phyloP scores from a whole-genome alignment of 2,888 invertebrate genomes.

The Sphinx pinastri region DNA sequence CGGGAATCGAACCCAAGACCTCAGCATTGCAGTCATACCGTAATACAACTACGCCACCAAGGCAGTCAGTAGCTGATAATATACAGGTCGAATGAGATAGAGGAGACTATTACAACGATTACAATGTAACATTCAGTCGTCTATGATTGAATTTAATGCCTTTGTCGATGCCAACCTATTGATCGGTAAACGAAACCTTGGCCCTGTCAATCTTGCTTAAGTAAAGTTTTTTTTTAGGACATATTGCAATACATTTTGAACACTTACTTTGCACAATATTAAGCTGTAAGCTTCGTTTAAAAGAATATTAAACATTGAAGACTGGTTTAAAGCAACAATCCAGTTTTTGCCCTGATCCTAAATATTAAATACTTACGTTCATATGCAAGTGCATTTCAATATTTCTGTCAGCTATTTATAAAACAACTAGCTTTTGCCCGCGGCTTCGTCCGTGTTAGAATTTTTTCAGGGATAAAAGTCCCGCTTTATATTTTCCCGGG shows the following conservation, averaged over 20 bases:
- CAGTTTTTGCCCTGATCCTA: conserved; percentile 1
- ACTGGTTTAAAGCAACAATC: neutral
- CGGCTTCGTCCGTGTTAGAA: too few species aligned
- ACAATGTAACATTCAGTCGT: neutral
- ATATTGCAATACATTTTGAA: neutral
- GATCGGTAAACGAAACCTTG: neutral
- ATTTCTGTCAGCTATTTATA: neutral
- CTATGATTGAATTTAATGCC: neutral
- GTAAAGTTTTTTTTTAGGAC: neutral
- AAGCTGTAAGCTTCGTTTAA: neutral
- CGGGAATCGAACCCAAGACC: too few species aligned
- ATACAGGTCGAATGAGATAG: neutral
- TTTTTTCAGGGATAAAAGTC: too few species aligned
- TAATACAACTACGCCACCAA: too few species aligned
- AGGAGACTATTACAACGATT: neutral
- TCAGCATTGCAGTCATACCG: too few species aligned
- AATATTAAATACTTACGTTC: neutral
- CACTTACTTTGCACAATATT: neutral
- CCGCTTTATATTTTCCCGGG: too few species aligned
- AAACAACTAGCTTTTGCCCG: too few species aligned
- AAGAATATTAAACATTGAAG: conserved; percentile 4
- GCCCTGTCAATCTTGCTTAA: conserved; percentile 1
- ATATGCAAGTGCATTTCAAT: neutral
- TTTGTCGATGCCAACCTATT: neutral
- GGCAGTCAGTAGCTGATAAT: neutral